phyloP scores from a whole-genome alignment of 2,888 invertebrate species.

The Drosophila nr. perissopoda region DNA sequence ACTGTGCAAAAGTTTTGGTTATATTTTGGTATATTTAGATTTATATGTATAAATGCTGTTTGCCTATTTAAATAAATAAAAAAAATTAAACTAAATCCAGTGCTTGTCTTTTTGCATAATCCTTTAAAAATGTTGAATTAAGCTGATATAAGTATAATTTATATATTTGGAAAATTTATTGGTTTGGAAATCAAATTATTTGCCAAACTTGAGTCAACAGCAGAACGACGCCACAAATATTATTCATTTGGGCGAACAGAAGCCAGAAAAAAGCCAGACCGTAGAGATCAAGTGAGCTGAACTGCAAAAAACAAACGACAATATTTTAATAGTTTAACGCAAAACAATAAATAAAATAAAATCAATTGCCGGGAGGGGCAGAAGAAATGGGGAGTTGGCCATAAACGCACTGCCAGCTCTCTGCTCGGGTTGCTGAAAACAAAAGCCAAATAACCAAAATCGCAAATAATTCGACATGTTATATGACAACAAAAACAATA shows the following conservation, averaged over 20 bases:
- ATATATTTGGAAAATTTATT: constrained; percentile 72
- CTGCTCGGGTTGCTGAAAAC: constrained; percentile 44
- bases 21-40: background rate
- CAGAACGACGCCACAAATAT: constrained; percentile 77
- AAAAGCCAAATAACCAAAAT: constrained; percentile 75
- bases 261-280: constrained; percentile 21
- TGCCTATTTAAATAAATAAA: constrained; percentile 1
- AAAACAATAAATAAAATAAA: constrained; percentile 81
- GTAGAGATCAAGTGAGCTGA: constrained; percentile 46
- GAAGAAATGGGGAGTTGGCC: constrained; percentile 45
- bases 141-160: constrained; percentile 72
- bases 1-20: background rate
- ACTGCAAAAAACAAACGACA: constrained; percentile 61
- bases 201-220: constrained; percentile 80
- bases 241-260: constrained; percentile 50
- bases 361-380: constrained; percentile 66
- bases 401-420: constrained; percentile 38
- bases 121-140: constrained; percentile 63
- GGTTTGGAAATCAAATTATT: constrained; percentile 76
- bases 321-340: constrained; percentile 82
- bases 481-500: constrained; percentile 62
- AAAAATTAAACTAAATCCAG: constrained; percentile 5
- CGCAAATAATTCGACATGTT: constrained; percentile 80
- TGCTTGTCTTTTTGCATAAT: constrained; percentile 35
- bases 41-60: background rate